Evolutionary conservation across 2,888 invertebrate species (phyloP).

Genomic region (Opisthograptis luteolata): DNA sequence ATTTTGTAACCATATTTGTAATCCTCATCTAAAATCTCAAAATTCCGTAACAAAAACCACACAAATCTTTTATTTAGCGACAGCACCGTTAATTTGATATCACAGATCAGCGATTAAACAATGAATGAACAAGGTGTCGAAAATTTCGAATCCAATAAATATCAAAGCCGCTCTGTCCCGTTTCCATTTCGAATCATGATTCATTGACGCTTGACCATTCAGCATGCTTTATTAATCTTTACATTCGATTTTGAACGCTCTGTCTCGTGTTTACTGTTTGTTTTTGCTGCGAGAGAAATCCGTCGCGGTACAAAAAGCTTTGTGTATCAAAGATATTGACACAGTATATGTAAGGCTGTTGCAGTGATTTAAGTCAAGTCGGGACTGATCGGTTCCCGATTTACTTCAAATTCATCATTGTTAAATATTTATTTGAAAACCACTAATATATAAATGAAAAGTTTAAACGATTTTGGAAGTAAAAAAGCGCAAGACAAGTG

Average conservation of each 20-base stretch:
- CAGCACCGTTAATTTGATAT: constrained; percentile 33
- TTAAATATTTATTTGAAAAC: too few relatives aligned
- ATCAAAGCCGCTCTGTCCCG: constrained; percentile 43
- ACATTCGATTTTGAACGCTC: constrained; percentile 12
- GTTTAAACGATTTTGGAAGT: too few relatives aligned
- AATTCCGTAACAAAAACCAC: constrained; percentile 11
- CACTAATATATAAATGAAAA: too few relatives aligned
- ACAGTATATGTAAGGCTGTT: constrained; percentile 2
- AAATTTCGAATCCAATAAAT: constrained; percentile 42
- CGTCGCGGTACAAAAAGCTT: constrained; percentile 27
- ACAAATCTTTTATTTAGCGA: constrained; percentile 22
- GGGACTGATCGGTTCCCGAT: too few relatives aligned
- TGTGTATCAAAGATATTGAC: constrained; percentile 12
- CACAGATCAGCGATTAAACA: constrained; percentile 36
- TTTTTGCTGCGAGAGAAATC: neutral
- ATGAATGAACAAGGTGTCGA: constrained; percentile 38
- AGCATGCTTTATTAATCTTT: constrained; percentile 8
- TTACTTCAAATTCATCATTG: too few relatives aligned
- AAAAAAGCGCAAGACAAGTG: too few relatives aligned
- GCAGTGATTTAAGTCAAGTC: constrained; percentile 2
- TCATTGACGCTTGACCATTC: constrained; percentile 30
- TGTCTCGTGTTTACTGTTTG: neutral
- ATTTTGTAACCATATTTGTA: too few relatives aligned
- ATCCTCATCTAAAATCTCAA: constrained; percentile 16
- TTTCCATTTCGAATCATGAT: constrained; percentile 37